A percentile compares a stretch with the other conserved stretches of the same genome.
phyloP scores from a whole-genome alignment of 1,140 invertebrate species.

The Druon quercuslanigerum region DNA sequence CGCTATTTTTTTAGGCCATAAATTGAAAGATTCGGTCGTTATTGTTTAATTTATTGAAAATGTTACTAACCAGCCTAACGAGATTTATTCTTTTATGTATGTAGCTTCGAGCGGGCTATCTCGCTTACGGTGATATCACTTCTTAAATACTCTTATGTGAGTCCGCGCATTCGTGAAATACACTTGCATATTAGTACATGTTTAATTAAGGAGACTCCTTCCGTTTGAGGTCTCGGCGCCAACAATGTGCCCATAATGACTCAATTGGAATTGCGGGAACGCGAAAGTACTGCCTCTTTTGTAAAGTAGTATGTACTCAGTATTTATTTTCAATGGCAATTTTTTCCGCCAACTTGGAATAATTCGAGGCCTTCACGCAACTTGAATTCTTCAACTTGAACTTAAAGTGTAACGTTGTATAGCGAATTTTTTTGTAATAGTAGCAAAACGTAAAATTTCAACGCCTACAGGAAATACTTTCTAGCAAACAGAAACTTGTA shows the following conservation, averaged over 20 bases:
- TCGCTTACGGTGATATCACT: slow-evolving; percentile 67
- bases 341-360: slow-evolving; percentile 32
- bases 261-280: slow-evolving; percentile 37
- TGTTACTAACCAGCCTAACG: slow-evolving; percentile 50
- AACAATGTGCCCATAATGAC: slow-evolving; percentile 1
- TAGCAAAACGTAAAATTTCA: neutral
- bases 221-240: neutral
- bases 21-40: slow-evolving; percentile 38
- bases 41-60: slow-evolving; percentile 57
- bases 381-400: slow-evolving; percentile 9
- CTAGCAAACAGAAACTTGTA: neutral
- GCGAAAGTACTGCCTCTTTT: slow-evolving; percentile 48
- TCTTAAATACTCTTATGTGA: slow-evolving; percentile 59
- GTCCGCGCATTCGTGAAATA: slow-evolving; percentile 42
- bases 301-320: slow-evolving; percentile 56
- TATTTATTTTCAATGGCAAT: slow-evolving; percentile 53
- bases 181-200: slow-evolving; percentile 27
- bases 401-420: neutral
- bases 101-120: slow-evolving; percentile 62
- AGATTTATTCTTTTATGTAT: slow-evolving; percentile 55
- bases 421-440: neutral
- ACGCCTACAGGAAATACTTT: neutral
- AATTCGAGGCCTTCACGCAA: slow-evolving; percentile 50
- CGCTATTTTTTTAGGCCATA: neutral
- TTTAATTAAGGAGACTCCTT: neutral